A percentile compares a stretch with the other conserved stretches of the same genome.
phyloP scores from a whole-genome alignment of 2,888 invertebrate genomes.

The Dascillus cervinus region DNA sequence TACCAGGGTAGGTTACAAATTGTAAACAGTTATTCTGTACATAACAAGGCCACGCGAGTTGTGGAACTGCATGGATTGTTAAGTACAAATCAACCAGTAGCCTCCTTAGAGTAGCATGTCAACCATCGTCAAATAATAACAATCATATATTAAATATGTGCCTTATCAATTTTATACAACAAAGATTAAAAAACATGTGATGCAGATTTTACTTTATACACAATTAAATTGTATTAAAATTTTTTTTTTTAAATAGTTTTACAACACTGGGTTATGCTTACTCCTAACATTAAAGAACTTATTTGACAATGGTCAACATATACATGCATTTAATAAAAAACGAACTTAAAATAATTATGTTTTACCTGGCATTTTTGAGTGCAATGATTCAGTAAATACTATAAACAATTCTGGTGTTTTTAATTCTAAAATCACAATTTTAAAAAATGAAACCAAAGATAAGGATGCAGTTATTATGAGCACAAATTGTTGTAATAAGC shows the following conservation, averaged over 20 bases:
- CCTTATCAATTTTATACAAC: conserved; percentile 20
- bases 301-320: conserved; percentile 36
- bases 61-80: conserved; percentile 29
- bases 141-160: no score
- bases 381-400: conserved; percentile 11
- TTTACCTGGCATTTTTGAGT: conserved; percentile 33
- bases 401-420: conserved; percentile 9
- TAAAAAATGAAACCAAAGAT: no score
- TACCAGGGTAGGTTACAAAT: conserved; percentile 18
- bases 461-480: no score
- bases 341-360: conserved; percentile 38
- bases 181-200: no score
- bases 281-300: conserved; percentile 22
- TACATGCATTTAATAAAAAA: conserved; percentile 30
- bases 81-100: conserved; percentile 29
- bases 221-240: background rate
- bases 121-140: conserved; percentile 33
- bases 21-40: conserved; percentile 28
- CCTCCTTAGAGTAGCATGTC: conserved; percentile 28
- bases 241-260: conserved; percentile 29
- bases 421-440: no score
- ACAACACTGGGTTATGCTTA: conserved; percentile 32
- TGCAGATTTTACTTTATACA: no score
- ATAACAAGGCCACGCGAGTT: conserved; percentile 32
- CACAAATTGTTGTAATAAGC: no score